These are phyloP conservation scores for Lepisosteus osseus DNA, from an alignment of 2,113 vertebrate genomes.

Conservation along the genomic window DNA sequence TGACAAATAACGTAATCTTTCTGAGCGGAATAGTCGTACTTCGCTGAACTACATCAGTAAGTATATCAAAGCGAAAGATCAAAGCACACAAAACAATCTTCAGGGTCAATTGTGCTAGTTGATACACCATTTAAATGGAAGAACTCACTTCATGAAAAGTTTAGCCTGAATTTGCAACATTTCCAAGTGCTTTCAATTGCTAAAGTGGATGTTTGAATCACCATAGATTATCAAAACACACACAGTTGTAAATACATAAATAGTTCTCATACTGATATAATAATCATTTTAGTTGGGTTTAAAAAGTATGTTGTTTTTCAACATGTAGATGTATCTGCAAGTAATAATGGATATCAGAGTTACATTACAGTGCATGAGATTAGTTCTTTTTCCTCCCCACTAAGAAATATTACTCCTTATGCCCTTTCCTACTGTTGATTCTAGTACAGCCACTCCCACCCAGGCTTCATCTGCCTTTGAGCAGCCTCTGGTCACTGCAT, in stretches of 20 bases:
- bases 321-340: no score
- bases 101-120: slow-evolving; percentile 6
- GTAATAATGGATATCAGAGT: no score
- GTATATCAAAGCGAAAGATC: slow-evolving; percentile 14
- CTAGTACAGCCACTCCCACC: not conserved
- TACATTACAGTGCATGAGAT: no score
- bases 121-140: slow-evolving; percentile 6
- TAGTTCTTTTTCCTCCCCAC: no score
- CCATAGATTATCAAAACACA: not conserved
- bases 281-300: not conserved
- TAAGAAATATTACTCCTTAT: not conserved
- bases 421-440: not conserved
- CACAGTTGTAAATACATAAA: not conserved
- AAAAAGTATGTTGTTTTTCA: no score
- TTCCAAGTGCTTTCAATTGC: not conserved
- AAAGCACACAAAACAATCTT: slow-evolving; percentile 14
- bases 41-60: slow-evolving; percentile 11
- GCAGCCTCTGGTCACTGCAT: not conserved
- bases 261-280: not conserved
- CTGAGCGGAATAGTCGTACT: not conserved
- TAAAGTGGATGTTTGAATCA: not conserved
- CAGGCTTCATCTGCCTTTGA: not conserved
- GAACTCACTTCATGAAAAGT: not conserved
- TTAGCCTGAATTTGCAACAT: slow-evolving; percentile 1
- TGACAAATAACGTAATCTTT: slow-evolving; percentile 8